phyloP scores from a whole-genome alignment of 2,888 invertebrate genomes.

The Macrosoma leucophasiata region DNA sequence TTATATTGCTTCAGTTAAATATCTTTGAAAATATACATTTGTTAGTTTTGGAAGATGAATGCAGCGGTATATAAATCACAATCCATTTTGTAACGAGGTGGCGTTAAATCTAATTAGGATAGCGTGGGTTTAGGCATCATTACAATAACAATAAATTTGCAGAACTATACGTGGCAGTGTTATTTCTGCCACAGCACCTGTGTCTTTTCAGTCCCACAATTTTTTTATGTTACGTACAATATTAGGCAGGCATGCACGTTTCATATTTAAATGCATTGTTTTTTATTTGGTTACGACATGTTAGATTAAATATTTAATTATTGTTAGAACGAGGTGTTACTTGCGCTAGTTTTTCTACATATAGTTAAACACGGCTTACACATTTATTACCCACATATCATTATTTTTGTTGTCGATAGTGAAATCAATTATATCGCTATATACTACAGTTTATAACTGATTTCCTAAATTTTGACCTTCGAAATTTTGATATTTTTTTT shows the following conservation, averaged over 20 bases:
- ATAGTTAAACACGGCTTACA: constrained; percentile 32
- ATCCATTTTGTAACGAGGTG: too few relatives aligned
- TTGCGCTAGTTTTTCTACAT: constrained; percentile 27
- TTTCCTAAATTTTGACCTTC: constrained; percentile 14
- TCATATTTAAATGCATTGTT: constrained; percentile 19
- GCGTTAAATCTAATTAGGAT: constrained; percentile 13
- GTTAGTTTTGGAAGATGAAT: not conserved
- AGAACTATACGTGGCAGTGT: too few relatives aligned
- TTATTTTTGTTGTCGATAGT: not conserved
- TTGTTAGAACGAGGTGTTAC: constrained; percentile 59
- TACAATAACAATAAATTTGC: constrained; percentile 17
- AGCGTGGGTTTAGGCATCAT: constrained; percentile 19
- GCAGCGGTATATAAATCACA: too few relatives aligned
- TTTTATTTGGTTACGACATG: constrained; percentile 8
- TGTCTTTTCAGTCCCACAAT: not conserved
- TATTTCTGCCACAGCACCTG: too few relatives aligned
- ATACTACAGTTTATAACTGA: constrained; percentile 23
- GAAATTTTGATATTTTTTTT: constrained; percentile 8
- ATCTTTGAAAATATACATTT: too few relatives aligned
- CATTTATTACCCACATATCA: constrained; percentile 10
- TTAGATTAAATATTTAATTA: constrained; percentile 28
- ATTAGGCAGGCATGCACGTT: not conserved
- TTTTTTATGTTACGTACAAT: too few relatives aligned
- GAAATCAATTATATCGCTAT: constrained; percentile 28
- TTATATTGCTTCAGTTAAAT: constrained; percentile 1